These are phyloP conservation scores for Brachyalestes nurse DNA, from an alignment of 2,797 vertebrate species.

Conservation along the genomic window DNA sequence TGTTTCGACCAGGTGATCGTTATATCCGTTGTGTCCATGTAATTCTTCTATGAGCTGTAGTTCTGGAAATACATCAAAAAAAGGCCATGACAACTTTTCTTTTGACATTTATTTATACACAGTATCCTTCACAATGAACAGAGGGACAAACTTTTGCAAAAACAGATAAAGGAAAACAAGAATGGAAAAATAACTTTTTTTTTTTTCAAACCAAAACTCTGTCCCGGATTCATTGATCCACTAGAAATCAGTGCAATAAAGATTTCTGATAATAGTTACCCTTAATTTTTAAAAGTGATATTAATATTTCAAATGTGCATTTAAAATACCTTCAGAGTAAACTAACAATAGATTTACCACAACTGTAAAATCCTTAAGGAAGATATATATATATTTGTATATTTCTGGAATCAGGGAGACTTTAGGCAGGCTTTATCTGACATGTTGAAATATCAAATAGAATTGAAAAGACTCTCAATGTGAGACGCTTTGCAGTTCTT, in stretches of 20 bases:
- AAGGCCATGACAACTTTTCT: slow-evolving; percentile 49
- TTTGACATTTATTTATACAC: slow-evolving; percentile 81
- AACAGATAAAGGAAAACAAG: slow-evolving; percentile 70
- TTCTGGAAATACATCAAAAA: background rate
- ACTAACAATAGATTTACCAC: background rate
- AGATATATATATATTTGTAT: slow-evolving; percentile 12
- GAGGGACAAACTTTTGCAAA: slow-evolving; percentile 68
- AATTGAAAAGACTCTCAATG: slow-evolving; percentile 74
- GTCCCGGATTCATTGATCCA: slow-evolving; percentile 43
- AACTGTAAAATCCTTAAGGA: background rate
- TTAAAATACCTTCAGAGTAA: slow-evolving; percentile 1
- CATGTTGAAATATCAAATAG: slow-evolving; percentile 27
- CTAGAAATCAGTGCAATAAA: slow-evolving; percentile 20
- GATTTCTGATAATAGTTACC: slow-evolving; percentile 16
- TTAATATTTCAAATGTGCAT: slow-evolving; percentile 22
- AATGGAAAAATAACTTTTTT: slow-evolving; percentile 62
- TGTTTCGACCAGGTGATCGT: too few species aligned
- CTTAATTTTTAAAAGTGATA: slow-evolving; percentile 21
- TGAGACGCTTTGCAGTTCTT: slow-evolving; percentile 74
- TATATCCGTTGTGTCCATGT: too few species aligned
- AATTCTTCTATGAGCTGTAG: background rate
- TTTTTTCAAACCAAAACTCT: slow-evolving; percentile 64
- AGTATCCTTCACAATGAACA: slow-evolving; percentile 80
- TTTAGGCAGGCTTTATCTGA: slow-evolving; percentile 6
- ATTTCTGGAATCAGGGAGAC: background rate